phyloP scores from a whole-genome alignment of 2,888 invertebrate genomes.

The Harpalus rubripes region DNA sequence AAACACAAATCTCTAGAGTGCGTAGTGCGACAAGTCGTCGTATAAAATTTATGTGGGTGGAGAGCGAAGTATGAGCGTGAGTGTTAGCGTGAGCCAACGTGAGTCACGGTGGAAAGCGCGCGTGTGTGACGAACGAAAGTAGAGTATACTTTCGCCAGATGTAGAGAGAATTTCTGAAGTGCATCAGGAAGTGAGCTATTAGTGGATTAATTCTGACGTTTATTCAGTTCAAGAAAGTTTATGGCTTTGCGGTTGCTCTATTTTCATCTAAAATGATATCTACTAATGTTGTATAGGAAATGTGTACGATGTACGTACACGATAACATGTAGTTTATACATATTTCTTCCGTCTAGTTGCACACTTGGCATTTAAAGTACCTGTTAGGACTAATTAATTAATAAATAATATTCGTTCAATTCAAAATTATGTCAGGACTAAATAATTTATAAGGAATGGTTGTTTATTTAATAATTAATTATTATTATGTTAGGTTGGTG shows the following conservation, averaged over 20 bases:
- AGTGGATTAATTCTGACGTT: slow-evolving; percentile 2
- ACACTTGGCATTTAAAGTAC: background rate
- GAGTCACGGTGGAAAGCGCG: background rate
- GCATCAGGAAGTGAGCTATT: slow-evolving; percentile 1
- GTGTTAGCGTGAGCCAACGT: slow-evolving; percentile 2
- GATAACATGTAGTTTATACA: background rate
- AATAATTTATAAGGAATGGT: too few species aligned
- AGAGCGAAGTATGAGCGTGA: background rate
- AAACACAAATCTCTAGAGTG: slow-evolving; percentile 19
- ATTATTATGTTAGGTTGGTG: too few species aligned
- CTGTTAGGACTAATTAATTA: too few species aligned
- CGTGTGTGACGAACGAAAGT: slow-evolving; percentile 34
- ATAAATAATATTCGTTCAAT: too few species aligned
- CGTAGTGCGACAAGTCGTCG: slow-evolving; percentile 17
- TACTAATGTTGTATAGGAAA: background rate
- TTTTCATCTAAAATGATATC: background rate
- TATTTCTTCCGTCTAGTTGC: background rate
- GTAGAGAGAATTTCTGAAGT: background rate
- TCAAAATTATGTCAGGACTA: too few species aligned
- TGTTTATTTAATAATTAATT: too few species aligned
- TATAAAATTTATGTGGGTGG: slow-evolving; percentile 21
- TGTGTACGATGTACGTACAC: background rate
- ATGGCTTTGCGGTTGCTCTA: background rate
- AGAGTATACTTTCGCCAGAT: slow-evolving; percentile 13
- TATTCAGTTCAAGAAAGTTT: background rate